Conservation (phyloP, 2,113 vertebrate genomes). For the Nibea coibor region DNA sequence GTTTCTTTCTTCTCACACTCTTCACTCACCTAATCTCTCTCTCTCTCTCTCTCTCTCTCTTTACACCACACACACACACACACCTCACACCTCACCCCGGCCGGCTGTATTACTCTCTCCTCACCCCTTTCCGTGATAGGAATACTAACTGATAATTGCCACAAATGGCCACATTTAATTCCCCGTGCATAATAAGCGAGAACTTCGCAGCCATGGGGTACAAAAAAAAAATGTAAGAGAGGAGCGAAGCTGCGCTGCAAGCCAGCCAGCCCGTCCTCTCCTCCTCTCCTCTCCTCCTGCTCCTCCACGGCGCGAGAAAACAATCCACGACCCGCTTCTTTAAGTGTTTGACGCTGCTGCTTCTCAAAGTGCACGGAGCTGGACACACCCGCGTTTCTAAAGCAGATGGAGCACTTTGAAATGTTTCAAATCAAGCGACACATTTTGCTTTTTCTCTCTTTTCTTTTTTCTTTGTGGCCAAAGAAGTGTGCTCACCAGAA, state of each 20-base stretch:
- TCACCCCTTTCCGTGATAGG: slow-evolving; percentile 43
- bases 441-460: background rate
- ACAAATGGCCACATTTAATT: slow-evolving; percentile 62
- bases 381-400: background rate
- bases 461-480: background rate
- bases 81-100: slow-evolving; percentile 13
- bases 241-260: background rate
- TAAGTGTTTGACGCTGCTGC: background rate
- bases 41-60: too few relatives aligned
- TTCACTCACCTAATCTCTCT: slow-evolving; percentile 54
- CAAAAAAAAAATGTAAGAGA: background rate
- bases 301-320: slow-evolving; percentile 11
- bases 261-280: too few relatives aligned
- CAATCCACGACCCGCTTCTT: slow-evolving; percentile 24
- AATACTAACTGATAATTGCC: slow-evolving; percentile 62
- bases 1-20: slow-evolving; percentile 66
- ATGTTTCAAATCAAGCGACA: background rate
- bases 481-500: slow-evolving; percentile 71
- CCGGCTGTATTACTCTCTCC: slow-evolving; percentile 30
- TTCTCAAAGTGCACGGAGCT: background rate
- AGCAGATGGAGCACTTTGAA: slow-evolving; percentile 19
- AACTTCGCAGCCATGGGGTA: slow-evolving; percentile 46
- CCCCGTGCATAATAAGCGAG: slow-evolving; percentile 35
- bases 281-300: background rate
- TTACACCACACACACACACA: too few relatives aligned